Evolutionary conservation across 2,113 vertebrate genomes (phyloP).

Genomic region (Indri indri): DNA sequence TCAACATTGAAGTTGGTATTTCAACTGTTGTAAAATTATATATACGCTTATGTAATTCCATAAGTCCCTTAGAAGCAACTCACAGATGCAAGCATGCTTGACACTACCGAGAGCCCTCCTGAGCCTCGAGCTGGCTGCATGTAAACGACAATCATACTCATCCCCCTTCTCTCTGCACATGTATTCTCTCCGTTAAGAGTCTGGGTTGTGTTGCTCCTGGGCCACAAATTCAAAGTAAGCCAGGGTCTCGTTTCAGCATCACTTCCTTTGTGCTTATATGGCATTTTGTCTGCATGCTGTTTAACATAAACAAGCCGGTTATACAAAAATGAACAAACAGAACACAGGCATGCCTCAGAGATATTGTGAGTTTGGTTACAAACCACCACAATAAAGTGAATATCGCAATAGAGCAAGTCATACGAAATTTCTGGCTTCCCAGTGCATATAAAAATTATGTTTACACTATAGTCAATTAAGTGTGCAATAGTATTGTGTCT

Average conservation of each 20-base stretch:
- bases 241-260: constrained; percentile 89
- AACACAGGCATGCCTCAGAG: too few species aligned
- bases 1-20: constrained; percentile 98
- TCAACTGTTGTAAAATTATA: constrained; percentile 94
- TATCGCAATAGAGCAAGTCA: too few species aligned
- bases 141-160: constrained; percentile 44
- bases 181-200: constrained; percentile 76
- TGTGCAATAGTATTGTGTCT: too few species aligned
- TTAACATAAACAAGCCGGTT: too few species aligned
- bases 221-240: constrained; percentile 87
- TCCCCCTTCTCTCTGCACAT: constrained; percentile 73
- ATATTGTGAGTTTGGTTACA: too few species aligned
- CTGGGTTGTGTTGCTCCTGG: constrained; percentile 79
- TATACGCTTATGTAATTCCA: constrained; percentile 98
- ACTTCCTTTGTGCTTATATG: constrained; percentile 90
- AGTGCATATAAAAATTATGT: too few species aligned
- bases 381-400: too few species aligned
- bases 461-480: too few species aligned
- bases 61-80: constrained; percentile 93
- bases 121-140: constrained; percentile 84
- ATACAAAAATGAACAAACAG: too few species aligned
- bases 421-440: too few species aligned
- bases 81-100: constrained; percentile 89
- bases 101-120: constrained; percentile 80
- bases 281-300: too few species aligned